Percentiles rank a stretch among this genome's conserved stretches.
These are phyloP conservation scores for Sebastes flavidus DNA, from an alignment of 2,797 vertebrate genomes.

Conservation along the genomic window DNA sequence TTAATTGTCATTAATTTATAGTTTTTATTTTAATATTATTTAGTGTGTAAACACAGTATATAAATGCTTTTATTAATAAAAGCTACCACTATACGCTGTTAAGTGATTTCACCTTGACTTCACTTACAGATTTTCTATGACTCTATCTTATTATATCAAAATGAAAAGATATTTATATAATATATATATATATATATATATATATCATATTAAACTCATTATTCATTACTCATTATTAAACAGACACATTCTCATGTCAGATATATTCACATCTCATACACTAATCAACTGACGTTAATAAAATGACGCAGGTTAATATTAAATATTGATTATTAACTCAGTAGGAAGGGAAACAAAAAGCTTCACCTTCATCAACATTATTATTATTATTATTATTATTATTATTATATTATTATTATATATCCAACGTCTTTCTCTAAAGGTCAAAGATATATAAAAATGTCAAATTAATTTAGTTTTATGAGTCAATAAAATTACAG, in stretches of 20 bases:
- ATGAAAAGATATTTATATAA: neutral
- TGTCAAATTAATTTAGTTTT: neutral
- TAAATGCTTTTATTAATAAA: neutral
- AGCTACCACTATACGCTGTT: neutral
- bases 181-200: too few relatives aligned
- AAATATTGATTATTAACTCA: neutral
- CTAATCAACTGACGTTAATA: neutral
- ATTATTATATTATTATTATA: too few relatives aligned
- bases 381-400: too few relatives aligned
- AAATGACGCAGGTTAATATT: neutral
- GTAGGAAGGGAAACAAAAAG: neutral
- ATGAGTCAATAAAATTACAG: neutral
- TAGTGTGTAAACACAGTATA: neutral
- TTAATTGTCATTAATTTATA: neutral
- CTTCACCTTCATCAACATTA: too few relatives aligned
- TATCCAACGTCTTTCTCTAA: too few relatives aligned
- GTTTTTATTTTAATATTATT: neutral
- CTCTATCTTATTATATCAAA: neutral
- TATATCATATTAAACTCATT: too few relatives aligned
- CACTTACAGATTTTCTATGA: neutral
- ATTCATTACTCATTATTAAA: too few relatives aligned
- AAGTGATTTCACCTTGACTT: slow-evolving; percentile 13
- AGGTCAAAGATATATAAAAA: neutral
- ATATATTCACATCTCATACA: neutral
- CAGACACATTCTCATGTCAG: neutral